Percentiles rank a stretch among this genome's conserved stretches.
These are phyloP conservation scores for Limnothrissa miodon DNA, from an alignment of 2,113 vertebrate species.

Conservation along the genomic window DNA sequence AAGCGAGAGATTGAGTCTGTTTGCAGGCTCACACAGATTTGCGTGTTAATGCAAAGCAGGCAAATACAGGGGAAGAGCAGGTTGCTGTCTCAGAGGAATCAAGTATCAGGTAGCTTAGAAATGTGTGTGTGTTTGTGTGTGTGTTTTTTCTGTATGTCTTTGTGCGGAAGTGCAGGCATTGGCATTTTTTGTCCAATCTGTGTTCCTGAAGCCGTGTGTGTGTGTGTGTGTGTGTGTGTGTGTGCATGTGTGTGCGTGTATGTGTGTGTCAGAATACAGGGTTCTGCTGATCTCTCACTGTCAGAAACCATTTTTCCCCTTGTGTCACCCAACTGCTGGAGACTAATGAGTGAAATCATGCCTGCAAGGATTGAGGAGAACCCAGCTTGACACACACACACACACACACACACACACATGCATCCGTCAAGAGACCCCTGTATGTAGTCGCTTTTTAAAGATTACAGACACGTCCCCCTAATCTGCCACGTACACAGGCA, in stretches of 20 bases:
- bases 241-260: not conserved
- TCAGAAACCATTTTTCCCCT: conserved; percentile 13
- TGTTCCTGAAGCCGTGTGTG: not conserved
- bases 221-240: not conserved
- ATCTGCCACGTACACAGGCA: not conserved
- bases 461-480: conserved; percentile 3
- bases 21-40: not conserved
- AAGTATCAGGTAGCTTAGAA: not conserved
- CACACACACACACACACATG: too few relatives aligned
- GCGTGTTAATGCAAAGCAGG: conserved; percentile 7
- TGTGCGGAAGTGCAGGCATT: not conserved
- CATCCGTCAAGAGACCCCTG: conserved; percentile 5
- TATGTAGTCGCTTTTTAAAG: not conserved
- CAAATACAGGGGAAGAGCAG: conserved; percentile 2
- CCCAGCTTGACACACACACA: too few relatives aligned
- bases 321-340: conserved; percentile 9
- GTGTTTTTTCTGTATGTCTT: not conserved
- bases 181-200: not conserved
- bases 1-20: not conserved
- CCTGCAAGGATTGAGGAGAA: conserved; percentile 13
- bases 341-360: conserved; percentile 18
- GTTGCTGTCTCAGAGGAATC: conserved; percentile 10
- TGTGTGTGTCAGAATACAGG: not conserved
- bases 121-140: conserved; percentile 6
- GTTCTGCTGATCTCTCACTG: not conserved